Conservation (phyloP, 2,113 vertebrate species). For the Tylochromis polylepis region DNA sequence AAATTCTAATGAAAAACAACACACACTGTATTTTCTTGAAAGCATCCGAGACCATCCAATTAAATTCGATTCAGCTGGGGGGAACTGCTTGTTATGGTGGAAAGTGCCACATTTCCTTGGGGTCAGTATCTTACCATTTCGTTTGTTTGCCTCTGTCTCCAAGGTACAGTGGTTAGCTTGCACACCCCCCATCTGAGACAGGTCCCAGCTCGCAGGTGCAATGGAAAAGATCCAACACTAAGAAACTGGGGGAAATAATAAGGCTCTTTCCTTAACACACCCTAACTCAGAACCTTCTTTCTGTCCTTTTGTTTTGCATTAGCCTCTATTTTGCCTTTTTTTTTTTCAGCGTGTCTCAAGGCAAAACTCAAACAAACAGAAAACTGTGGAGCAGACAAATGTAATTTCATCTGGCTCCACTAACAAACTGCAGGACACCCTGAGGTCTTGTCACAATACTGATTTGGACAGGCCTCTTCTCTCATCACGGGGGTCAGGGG, state of each 20-base stretch:
- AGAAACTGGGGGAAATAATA: slow-evolving; percentile 15
- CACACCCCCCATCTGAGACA: slow-evolving; percentile 34
- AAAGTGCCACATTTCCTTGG: slow-evolving; percentile 51
- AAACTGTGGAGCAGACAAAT: slow-evolving; percentile 16
- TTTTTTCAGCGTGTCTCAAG: neutral
- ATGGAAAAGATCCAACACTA: slow-evolving; percentile 9
- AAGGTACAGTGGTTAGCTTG: slow-evolving; percentile 52
- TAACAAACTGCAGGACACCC: slow-evolving; percentile 37
- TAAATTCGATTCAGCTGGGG: slow-evolving; percentile 48
- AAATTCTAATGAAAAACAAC: neutral
- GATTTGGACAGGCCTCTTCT: slow-evolving; percentile 54
- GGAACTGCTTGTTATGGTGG: slow-evolving; percentile 47
- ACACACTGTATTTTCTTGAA: neutral
- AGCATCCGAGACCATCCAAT: slow-evolving; percentile 57
- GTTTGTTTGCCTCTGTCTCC: slow-evolving; percentile 58
- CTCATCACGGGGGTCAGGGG: slow-evolving; percentile 47
- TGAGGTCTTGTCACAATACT: slow-evolving; percentile 45
- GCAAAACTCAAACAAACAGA: slow-evolving; percentile 21
- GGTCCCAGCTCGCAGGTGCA: slow-evolving; percentile 50
- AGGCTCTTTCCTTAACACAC: neutral
- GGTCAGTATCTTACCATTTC: slow-evolving; percentile 50
- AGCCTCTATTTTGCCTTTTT: neutral
- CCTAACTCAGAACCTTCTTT: neutral
- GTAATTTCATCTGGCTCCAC: slow-evolving; percentile 46
- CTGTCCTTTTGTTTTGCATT: neutral